Conservation (phyloP, 37 sponge, comb jelly and placozoan genomes). For the Beroe forskalii region DNA sequence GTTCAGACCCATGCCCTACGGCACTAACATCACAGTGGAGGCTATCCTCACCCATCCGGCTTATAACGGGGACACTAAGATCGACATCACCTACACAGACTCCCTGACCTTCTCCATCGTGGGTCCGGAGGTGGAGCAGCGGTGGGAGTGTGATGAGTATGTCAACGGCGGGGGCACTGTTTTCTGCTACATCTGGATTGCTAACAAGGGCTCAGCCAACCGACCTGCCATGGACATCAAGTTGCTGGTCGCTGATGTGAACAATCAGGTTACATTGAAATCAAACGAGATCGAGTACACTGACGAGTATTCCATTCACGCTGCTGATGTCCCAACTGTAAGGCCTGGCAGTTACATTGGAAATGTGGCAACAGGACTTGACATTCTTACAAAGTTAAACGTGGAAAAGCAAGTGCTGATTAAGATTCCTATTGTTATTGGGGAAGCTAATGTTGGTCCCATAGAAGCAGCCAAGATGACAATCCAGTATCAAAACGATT, state of each 20-base stretch:
- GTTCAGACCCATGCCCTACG: not conserved
- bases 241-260: not conserved
- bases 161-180: constrained; percentile 42
- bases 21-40: not conserved
- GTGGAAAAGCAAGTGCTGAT: constrained; percentile 23
- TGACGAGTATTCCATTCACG: constrained; percentile 16
- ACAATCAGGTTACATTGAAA: not conserved
- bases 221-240: constrained; percentile 25
- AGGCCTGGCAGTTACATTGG: not conserved
- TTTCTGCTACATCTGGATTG: constrained; percentile 22
- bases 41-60: constrained; percentile 54
- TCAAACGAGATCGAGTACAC: constrained; percentile 19
- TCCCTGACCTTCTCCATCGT: not conserved
- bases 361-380: constrained; percentile 22
- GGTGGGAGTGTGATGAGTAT: constrained; percentile 56
- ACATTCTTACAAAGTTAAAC: not conserved
- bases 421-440: constrained; percentile 24
- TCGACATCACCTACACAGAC: not conserved
- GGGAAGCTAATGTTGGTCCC: constrained; percentile 19
- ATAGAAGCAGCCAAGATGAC: constrained; percentile 29
- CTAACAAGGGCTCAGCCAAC: not conserved
- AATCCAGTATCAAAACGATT: constrained; percentile 49
- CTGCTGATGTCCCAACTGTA: constrained; percentile 3
- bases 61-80: not conserved
- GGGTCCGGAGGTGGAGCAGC: constrained; percentile 38